Base-by-base conservation (phyloP, 1,140 invertebrate species). In the Drosophila bifasciata region DNA sequence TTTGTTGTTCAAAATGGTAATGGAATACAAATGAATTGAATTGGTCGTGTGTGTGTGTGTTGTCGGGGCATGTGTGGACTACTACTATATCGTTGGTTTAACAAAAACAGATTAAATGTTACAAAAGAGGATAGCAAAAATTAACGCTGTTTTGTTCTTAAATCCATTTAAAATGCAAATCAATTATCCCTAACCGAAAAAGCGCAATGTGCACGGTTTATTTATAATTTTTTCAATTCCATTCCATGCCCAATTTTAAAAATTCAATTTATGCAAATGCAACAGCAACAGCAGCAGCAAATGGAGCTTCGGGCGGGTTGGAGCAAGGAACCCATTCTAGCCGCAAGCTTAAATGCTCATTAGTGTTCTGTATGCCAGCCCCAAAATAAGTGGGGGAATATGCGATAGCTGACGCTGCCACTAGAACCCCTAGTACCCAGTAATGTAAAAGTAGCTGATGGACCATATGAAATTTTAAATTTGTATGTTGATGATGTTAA, bases 261-360 rank as follows among this genome's bases (percentile, higher is more conserved):
- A 86, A 64, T 86, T 78, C 61, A 88, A 78, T 75, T 85, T 86
- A 88, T 86, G 81, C 83, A 86, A 86, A 86, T 86, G 78, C 78
- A 86, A 73, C 81, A 79, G 62, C 60, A 36, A 4, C 11, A 59
- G 44, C 11, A 59, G 44, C 44, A 43, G 40, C 43, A 36, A 50
- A 71, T 44, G 40, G 50, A 49, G 19, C 23, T 19, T 23, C 9
- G 17, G 9, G 15, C n/a, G n/a, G n/a, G n/a, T n/a, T n/a, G 13
- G 13, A 19, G 36, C 5, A 25, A 25, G 23, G 23, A 25, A 48
- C 44, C 40, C 58, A 16, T 1, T 23, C 58, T 61, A 80, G 64
- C 71, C 77, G 58, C 46, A 57, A 62, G 70, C 81, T 86, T 81
- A 75, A 88, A 86, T 81, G 74, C 78, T 88, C 83, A 83, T 86